Evolutionary conservation across 2,888 invertebrate genomes (phyloP), one percentile per base, ranked within the genome.

Genomic region (Coecobrya sp.): DNA sequence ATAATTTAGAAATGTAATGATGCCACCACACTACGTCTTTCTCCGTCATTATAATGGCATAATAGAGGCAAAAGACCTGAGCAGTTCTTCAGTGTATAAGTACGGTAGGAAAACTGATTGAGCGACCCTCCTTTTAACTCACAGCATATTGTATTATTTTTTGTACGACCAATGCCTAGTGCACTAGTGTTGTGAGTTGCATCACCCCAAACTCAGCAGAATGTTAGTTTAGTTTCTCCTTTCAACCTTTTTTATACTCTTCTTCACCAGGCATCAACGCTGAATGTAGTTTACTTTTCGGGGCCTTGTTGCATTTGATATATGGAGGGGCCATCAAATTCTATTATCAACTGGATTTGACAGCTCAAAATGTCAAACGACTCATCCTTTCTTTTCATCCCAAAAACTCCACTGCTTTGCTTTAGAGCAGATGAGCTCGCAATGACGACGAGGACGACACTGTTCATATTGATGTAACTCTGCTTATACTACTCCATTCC

Each of bases 291-390:
- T 55, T 55, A 30, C 79, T 86, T 68, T 68, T 49, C 45, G 27
- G 10, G 27, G 73, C 70, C 93, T 91, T 92, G 82, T 91, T 89
- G 91, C 89, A 85, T 79, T 81, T 86, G 91, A 91, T 79, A 86
- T 91, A 91, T 91, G 73, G 81, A 84, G 81, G 91, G 62, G 89
- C 92, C 93, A 93, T 93, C 93, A 90, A 91, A 93, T 88, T 93
- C 93, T 93, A 93, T 94, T 94, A 94, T 94, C 94, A 93, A 94
- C 94, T 94, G 94, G 89, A 89, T 93, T 92, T 94, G 94, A 94
- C 94, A 94, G 94, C 93, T 91, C 85, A 92, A 93, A 94, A 93
- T 93, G 93, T 92, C 92, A 93, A 86, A 90, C 86, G 86, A 86
- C 91, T 91, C 87, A 91, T 91, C 91, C 91, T 91, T 68, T 87